Evolutionary conservation across 1,140 invertebrate species (phyloP).

Genomic region (Halesus radiatus): DNA sequence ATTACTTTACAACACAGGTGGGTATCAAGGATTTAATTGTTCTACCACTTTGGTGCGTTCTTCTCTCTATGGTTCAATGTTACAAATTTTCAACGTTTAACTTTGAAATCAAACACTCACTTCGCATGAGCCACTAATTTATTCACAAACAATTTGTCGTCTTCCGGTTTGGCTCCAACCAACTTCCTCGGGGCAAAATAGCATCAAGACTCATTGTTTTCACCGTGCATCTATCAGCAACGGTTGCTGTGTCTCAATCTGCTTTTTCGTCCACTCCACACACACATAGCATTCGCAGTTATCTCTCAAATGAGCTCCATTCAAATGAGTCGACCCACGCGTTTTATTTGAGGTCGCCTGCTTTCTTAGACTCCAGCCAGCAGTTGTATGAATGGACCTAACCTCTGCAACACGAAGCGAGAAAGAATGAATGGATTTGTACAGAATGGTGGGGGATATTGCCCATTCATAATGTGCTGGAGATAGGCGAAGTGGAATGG

Average conservation of each 20-base stretch:
- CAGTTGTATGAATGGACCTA: constrained; percentile 50
- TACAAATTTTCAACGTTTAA: no score
- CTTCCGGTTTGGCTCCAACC: no score
- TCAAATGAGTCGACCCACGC: constrained; percentile 42
- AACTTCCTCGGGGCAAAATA: no score
- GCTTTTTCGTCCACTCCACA: not conserved
- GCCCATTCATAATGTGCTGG: constrained; percentile 40
- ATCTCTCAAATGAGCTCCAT: constrained; percentile 38
- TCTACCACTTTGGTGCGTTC: no score
- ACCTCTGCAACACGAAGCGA: constrained; percentile 31
- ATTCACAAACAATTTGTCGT: no score
- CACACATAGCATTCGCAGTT: constrained; percentile 20
- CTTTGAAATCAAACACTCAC: no score
- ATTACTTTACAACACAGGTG: no score
- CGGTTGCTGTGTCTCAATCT: not conserved
- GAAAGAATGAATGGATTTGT: constrained; percentile 45
- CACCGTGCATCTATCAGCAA: no score
- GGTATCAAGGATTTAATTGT: no score
- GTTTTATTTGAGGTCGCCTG: constrained; percentile 49
- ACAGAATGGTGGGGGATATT: constrained; percentile 18
- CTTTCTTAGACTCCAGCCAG: constrained; percentile 36
- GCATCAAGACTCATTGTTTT: no score
- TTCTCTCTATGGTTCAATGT: no score
- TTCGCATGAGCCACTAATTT: no score
- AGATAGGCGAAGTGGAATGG: not conserved